Evolutionary conservation across 2,113 vertebrate species (phyloP).

Genomic region (Mormoops blainvillei): DNA sequence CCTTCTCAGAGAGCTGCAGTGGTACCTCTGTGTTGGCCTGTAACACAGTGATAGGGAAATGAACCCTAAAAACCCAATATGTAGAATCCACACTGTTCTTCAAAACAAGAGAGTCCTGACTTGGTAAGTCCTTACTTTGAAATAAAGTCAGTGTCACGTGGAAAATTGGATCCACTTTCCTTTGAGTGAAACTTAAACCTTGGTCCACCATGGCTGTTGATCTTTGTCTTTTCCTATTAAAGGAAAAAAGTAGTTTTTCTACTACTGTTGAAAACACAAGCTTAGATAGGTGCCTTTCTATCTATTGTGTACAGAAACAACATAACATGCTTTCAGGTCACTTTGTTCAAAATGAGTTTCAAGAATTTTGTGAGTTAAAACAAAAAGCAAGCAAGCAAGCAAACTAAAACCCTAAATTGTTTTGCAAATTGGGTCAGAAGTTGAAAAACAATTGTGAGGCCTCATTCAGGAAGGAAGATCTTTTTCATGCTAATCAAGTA

Average conservation of each 20-base stretch:
- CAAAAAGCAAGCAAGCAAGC: neutral
- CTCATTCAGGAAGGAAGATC: slow-evolving; percentile 17
- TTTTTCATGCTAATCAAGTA: slow-evolving; percentile 38
- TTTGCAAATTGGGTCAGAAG: slow-evolving; percentile 33
- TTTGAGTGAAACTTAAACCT: neutral
- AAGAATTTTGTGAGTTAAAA: neutral
- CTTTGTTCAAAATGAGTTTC: slow-evolving; percentile 15
- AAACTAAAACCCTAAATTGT: neutral
- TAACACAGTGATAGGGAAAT: neutral
- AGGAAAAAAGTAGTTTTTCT: neutral
- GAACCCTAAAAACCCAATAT: neutral
- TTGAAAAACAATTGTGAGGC: neutral
- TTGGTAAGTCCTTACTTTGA: neutral
- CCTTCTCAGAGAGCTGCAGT: slow-evolving; percentile 3
- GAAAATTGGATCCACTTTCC: neutral
- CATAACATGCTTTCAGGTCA: neutral
- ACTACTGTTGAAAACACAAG: neutral
- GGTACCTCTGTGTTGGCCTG: neutral
- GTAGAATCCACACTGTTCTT: neutral
- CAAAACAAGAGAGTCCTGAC: neutral
- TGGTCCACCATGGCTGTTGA: neutral
- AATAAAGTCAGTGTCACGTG: neutral
- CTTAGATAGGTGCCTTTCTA: neutral
- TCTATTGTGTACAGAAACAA: neutral
- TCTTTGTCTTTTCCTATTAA: neutral